Conservation (phyloP, 2,113 vertebrate genomes). For the Hipposideros armiger region DNA sequence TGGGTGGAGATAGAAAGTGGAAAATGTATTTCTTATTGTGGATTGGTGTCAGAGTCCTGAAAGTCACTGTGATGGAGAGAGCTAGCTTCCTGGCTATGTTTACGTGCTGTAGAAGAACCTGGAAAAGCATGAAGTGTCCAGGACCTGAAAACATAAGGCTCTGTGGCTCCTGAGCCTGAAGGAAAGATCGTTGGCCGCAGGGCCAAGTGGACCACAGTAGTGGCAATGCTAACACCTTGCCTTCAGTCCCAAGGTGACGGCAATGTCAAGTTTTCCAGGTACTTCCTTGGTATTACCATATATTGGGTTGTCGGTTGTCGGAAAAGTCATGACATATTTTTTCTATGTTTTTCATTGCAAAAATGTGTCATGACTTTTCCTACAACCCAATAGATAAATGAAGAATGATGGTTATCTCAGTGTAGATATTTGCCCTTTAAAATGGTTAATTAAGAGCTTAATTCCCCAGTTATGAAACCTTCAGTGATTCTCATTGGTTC, state of each 20-base stretch:
- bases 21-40: neutral
- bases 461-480: neutral
- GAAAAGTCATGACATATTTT: too few species aligned
- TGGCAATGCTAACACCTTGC: neutral
- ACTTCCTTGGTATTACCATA: neutral
- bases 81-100: neutral
- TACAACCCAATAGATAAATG: too few species aligned
- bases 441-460: neutral
- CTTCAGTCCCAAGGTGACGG: neutral
- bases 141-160: neutral
- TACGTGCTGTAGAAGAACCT: neutral
- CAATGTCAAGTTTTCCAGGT: neutral
- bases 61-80: neutral
- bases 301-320: too few species aligned
- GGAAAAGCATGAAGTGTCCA: neutral
- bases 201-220: rapidly evolving
- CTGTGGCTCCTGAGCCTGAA: neutral
- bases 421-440: neutral
- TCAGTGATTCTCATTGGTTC: neutral
- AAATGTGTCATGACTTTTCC: too few species aligned
- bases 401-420: neutral
- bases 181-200: neutral
- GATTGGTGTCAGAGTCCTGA: neutral
- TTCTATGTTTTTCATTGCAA: too few species aligned
- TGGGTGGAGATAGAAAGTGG: neutral